Conservation (phyloP, 2,888 invertebrate genomes). For the Tipula lateralis region DNA sequence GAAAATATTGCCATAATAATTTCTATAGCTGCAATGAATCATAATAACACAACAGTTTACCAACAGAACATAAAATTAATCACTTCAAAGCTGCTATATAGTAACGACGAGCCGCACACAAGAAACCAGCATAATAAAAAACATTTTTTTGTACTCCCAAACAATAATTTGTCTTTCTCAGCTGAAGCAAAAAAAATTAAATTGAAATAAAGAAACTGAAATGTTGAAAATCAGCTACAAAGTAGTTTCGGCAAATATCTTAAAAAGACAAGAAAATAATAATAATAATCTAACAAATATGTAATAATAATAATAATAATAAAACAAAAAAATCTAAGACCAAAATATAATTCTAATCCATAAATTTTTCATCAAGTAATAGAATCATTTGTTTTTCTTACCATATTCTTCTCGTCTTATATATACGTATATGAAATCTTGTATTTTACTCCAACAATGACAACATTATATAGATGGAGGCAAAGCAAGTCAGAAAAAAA, state of each 20-base stretch:
- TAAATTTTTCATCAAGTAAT: conserved; percentile 19
- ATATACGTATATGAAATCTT: not conserved
- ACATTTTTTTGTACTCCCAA: not conserved
- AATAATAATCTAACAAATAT: not conserved
- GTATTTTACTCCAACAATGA: not conserved
- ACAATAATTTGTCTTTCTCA: not conserved
- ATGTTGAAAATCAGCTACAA: not conserved
- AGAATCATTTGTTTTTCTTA: conserved; percentile 24
- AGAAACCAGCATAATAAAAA: not conserved
- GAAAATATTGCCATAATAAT: not conserved
- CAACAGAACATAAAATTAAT: not conserved
- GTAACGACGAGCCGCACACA: not conserved
- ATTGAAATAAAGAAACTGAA: not conserved
- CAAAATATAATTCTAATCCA: conserved; percentile 19
- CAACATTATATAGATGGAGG: conserved; percentile 15
- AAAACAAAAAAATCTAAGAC: not conserved
- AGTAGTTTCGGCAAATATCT: not conserved
- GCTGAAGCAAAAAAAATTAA: not conserved
- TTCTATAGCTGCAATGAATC: not conserved
- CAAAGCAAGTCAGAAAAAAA: not conserved
- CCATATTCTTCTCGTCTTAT: not conserved
- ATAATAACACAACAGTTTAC: not conserved
- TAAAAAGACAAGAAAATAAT: not conserved
- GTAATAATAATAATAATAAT: not conserved
- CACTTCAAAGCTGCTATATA: not conserved